Percentiles rank a stretch among this genome's conserved stretches.
Conservation (phyloP, 2,888 invertebrate species). For the Creontiades dilutus region DNA sequence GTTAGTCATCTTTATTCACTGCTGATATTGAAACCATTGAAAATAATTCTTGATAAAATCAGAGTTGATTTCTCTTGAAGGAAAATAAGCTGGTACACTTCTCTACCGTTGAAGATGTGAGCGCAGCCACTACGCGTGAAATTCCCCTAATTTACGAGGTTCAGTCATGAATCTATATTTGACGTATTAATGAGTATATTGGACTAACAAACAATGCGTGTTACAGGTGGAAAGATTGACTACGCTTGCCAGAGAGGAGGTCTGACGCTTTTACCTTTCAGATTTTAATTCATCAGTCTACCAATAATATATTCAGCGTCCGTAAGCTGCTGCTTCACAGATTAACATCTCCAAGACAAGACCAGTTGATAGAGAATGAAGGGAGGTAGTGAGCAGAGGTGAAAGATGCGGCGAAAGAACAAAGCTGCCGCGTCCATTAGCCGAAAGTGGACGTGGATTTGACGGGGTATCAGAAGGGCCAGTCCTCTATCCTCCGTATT, state of each 20-base stretch:
- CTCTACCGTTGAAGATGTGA: too few relatives aligned
- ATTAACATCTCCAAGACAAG: constrained; percentile 38
- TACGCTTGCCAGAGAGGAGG: background rate
- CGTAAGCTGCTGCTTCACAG: constrained; percentile 4
- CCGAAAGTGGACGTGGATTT: constrained; percentile 34
- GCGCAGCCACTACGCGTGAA: too few relatives aligned
- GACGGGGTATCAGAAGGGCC: constrained; percentile 34
- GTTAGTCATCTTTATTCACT: too few relatives aligned
- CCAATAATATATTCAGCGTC: constrained; percentile 34
- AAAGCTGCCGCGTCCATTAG: constrained; percentile 54
- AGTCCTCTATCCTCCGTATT: background rate
- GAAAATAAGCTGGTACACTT: too few relatives aligned
- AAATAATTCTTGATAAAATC: too few relatives aligned
- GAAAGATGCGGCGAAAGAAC: constrained; percentile 51
- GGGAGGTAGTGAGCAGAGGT: constrained; percentile 10
- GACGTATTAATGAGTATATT: too few relatives aligned
- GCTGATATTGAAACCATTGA: too few relatives aligned
- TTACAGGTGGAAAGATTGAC: background rate
- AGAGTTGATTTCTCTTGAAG: too few relatives aligned
- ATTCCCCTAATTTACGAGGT: too few relatives aligned
- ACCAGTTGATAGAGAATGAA: constrained; percentile 20
- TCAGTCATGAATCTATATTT: too few relatives aligned
- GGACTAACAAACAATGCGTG: background rate
- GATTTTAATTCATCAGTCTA: background rate
- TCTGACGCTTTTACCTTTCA: background rate